These are phyloP conservation scores for Toxotes lorentzi DNA, from an alignment of 2,797 vertebrate species.

Conservation along the genomic window DNA sequence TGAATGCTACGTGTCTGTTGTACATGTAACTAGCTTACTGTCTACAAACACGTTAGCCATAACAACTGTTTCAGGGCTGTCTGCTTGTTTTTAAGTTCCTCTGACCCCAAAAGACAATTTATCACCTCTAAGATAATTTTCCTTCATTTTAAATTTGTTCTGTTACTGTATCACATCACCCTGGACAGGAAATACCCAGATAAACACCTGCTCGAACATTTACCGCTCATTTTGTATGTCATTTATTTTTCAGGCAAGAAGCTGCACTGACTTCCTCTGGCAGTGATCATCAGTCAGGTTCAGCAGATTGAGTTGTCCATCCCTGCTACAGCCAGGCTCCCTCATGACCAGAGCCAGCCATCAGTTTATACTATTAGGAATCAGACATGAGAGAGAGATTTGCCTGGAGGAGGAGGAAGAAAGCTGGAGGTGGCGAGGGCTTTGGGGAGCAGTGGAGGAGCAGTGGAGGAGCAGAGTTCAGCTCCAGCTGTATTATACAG, in stretches of 20 bases:
- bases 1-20: no score
- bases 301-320: constrained; percentile 38
- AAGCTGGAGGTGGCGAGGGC: constrained; percentile 17
- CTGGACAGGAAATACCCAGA: not conserved
- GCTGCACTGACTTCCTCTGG: constrained; percentile 7
- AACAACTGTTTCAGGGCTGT: no score
- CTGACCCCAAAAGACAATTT: no score
- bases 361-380: constrained; percentile 19
- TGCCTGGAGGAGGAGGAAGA: constrained; percentile 13
- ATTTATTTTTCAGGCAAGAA: constrained; percentile 14
- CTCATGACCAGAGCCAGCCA: constrained; percentile 6
- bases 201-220: not conserved
- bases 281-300: not conserved
- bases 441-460: constrained; percentile 11
- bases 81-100: no score
- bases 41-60: no score
- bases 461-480: constrained; percentile 7
- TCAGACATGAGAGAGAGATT: constrained; percentile 19
- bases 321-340: constrained; percentile 24
- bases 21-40: no score
- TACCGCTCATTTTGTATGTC: not conserved
- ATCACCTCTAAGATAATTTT: no score
- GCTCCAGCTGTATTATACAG: constrained; percentile 35
- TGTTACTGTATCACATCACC: not conserved
- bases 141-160: no score